Evolutionary conservation across 2,888 invertebrate species (phyloP).

Genomic region (Craniophora ligustri): DNA sequence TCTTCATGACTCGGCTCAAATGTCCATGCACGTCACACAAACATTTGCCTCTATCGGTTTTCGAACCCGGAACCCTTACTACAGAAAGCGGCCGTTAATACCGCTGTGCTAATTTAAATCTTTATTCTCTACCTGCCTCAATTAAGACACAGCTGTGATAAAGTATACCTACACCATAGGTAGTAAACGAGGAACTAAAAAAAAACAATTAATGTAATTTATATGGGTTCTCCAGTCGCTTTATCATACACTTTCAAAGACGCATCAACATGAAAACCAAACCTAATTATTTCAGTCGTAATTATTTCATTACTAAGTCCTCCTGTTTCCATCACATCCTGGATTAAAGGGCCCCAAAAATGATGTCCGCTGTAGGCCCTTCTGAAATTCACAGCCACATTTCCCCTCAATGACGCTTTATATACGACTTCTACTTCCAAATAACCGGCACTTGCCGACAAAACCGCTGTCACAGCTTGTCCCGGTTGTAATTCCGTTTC

Average conservation of each 20-base stretch:
- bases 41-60: too few species aligned
- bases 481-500: constrained; percentile 75
- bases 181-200: too few species aligned
- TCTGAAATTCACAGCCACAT: constrained; percentile 74
- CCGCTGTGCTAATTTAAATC: too few species aligned
- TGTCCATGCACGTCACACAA: too few species aligned
- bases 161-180: too few species aligned
- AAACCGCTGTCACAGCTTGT: constrained; percentile 69
- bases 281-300: constrained; percentile 62
- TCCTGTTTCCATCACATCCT: constrained; percentile 66
- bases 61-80: too few species aligned
- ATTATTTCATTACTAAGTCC: constrained; percentile 64
- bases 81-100: too few species aligned
- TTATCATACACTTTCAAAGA: constrained; percentile 74
- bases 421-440: constrained; percentile 74
- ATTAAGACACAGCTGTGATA: too few species aligned
- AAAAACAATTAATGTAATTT: background rate
- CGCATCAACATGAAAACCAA: constrained; percentile 73
- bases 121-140: too few species aligned
- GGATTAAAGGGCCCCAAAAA: constrained; percentile 72
- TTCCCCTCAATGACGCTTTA: constrained; percentile 66
- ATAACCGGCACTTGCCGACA: constrained; percentile 69
- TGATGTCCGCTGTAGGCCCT: constrained; percentile 68
- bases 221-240: constrained; percentile 63
- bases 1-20: too few species aligned